A percentile compares a stretch with the other conserved stretches of the same genome.
Conservation (phyloP, 2,113 vertebrate species). For the Pseudopodoces humilis region DNA sequence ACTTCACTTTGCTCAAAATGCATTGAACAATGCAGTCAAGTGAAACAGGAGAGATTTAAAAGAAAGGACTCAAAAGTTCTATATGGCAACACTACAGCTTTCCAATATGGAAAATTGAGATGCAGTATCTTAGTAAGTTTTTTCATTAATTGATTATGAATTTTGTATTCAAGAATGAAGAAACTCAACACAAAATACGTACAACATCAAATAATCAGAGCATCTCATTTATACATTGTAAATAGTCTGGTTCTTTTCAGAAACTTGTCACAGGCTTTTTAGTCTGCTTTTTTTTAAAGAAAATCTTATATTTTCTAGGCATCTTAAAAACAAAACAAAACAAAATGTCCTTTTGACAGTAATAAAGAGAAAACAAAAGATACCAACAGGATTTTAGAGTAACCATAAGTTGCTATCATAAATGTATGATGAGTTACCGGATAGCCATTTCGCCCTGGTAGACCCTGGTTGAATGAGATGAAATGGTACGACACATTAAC, state of each 20-base stretch:
- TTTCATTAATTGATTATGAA: not conserved
- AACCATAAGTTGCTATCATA: not conserved
- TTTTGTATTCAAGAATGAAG: not conserved
- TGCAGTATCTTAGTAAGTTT: not conserved
- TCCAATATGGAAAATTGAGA: not conserved
- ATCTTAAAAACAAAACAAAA: too few species aligned
- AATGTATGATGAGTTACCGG: conserved; percentile 55
- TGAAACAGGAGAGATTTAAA: not conserved
- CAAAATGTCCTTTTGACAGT: not conserved
- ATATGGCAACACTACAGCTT: not conserved
- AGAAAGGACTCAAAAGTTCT: not conserved
- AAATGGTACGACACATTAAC: conserved; percentile 69
- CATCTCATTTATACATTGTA: not conserved
- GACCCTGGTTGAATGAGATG: conserved; percentile 70
- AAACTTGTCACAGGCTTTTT: not conserved
- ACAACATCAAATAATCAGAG: not conserved
- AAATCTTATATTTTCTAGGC: not conserved
- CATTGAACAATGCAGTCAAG: not conserved
- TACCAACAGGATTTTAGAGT: not conserved
- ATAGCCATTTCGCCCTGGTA: conserved; percentile 71
- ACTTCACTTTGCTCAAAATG: conserved; percentile 12
- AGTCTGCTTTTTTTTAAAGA: not conserved
- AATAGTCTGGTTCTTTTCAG: not conserved
- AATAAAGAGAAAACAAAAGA: not conserved
- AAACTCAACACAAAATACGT: not conserved